Conservation (phyloP, 2,888 invertebrate genomes). For the Pterobdella sp. region DNA sequence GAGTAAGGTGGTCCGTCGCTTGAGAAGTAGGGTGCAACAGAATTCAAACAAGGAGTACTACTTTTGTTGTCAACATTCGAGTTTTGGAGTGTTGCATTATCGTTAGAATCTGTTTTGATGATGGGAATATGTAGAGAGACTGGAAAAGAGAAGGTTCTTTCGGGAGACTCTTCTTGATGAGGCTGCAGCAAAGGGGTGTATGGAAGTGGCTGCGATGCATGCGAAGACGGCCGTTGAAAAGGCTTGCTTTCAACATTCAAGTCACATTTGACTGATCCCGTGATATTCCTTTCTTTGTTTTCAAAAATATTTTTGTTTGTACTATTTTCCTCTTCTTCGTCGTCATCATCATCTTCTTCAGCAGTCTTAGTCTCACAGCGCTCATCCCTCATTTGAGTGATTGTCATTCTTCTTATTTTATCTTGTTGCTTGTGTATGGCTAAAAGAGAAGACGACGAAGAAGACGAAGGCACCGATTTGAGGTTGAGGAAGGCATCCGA, state of each 20-base stretch:
- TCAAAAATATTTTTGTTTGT: no score
- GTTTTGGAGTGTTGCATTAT: no score
- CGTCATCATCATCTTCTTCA: background rate
- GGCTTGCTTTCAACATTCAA: background rate
- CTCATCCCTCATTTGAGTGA: background rate
- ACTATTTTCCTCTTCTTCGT: background rate
- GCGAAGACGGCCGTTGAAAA: background rate
- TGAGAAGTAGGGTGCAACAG: background rate
- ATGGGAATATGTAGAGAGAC: no score
- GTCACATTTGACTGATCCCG: background rate
- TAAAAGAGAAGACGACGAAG: background rate
- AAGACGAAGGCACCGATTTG: background rate
- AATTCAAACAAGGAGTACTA: no score
- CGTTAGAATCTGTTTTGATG: no score
- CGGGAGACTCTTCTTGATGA: background rate
- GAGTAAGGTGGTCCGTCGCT: no score
- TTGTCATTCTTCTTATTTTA: background rate
- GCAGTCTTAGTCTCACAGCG: background rate
- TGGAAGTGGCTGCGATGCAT: background rate
- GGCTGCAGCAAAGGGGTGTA: slow-evolving; percentile 1
- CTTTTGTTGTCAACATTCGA: no score
- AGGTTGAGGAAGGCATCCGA: background rate
- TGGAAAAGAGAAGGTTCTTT: no score
- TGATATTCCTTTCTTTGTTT: background rate
- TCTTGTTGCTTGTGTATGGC: background rate